phyloP scores from a whole-genome alignment of 2,888 invertebrate genomes.

The Heliconius aoede region DNA sequence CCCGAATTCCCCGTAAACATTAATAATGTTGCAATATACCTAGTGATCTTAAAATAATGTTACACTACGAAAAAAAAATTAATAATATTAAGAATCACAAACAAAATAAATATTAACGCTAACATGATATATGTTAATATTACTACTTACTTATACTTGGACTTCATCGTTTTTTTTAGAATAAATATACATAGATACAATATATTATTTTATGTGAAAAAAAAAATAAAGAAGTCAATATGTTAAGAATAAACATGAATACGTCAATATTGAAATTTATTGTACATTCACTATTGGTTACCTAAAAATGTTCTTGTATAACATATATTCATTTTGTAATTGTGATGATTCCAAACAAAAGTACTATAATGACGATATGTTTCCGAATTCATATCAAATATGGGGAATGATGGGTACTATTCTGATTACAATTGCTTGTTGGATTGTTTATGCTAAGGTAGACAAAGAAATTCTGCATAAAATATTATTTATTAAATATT shows the following conservation, averaged over 20 bases:
- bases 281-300: slow-evolving; percentile 20
- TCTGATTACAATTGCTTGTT: slow-evolving; percentile 62
- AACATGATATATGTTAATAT: too few relatives aligned
- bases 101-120: not conserved
- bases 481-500: not conserved
- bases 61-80: too few relatives aligned
- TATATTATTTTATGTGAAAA: not conserved
- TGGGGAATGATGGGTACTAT: slow-evolving; percentile 74
- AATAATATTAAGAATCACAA: not conserved
- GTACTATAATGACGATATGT: slow-evolving; percentile 54
- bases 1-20: not conserved
- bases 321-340: slow-evolving; percentile 58
- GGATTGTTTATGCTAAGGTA: slow-evolving; percentile 67
- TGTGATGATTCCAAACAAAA: slow-evolving; percentile 62
- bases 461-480: not conserved
- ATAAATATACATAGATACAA: not conserved
- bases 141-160: too few relatives aligned
- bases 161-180: too few relatives aligned
- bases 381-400: slow-evolving; percentile 68
- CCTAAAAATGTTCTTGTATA: slow-evolving; percentile 31
- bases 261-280: slow-evolving; percentile 15
- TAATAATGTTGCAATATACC: slow-evolving; percentile 11
- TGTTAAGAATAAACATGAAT: not conserved
- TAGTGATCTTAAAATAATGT: too few relatives aligned
- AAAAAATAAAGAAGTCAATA: not conserved